Conservation (phyloP, 2,113 vertebrate species). For the Oreocharis arfaki region DNA sequence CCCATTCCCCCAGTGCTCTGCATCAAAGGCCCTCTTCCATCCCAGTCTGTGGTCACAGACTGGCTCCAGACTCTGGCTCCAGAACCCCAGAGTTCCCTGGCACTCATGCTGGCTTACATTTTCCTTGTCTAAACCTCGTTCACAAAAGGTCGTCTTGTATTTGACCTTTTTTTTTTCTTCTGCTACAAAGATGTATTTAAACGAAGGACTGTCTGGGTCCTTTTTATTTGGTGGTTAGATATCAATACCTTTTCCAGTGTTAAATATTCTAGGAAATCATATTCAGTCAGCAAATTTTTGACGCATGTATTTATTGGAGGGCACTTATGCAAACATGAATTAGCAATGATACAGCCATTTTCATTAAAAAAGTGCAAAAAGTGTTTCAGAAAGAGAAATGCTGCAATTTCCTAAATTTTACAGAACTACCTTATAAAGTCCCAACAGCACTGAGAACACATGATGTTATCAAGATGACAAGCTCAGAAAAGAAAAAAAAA, state of each 20-base stretch:
- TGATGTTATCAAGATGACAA: neutral
- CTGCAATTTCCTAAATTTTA: neutral
- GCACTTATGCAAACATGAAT: neutral
- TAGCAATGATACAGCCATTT: neutral
- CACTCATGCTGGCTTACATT: neutral
- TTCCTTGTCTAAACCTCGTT: neutral
- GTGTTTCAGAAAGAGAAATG: neutral
- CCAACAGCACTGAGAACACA: neutral
- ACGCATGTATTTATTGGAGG: neutral
- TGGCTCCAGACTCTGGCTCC: neutral
- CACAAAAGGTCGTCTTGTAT: neutral
- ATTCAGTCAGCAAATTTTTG: neutral
- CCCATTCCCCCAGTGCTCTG: accelerated
- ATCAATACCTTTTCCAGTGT: neutral
- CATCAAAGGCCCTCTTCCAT: neutral
- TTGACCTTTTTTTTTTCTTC: neutral
- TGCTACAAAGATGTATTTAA: neutral
- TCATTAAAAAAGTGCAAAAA: neutral
- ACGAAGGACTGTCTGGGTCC: neutral
- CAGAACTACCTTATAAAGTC: neutral
- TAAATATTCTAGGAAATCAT: neutral
- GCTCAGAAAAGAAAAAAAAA: neutral
- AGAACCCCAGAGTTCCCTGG: neutral
- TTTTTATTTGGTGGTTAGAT: neutral
- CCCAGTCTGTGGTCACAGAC: neutral